Percentiles rank a stretch among this genome's conserved stretches.
Conservation (phyloP, 2,797 vertebrate genomes). For the Acomys russatus region DNA sequence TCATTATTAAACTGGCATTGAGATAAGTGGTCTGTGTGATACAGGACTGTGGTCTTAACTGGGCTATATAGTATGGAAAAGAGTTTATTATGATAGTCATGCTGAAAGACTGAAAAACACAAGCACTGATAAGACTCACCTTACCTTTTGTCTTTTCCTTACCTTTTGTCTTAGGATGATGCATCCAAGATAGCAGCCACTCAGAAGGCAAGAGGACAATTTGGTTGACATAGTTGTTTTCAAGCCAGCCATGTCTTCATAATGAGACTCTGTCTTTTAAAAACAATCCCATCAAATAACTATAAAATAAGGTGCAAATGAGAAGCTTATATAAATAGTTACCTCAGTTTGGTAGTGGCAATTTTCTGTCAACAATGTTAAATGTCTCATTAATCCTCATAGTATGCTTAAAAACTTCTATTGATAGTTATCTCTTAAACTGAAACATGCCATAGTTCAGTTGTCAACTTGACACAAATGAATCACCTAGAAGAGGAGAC, state of each 20-base stretch:
- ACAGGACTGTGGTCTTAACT: not conserved
- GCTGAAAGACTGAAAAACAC: not conserved
- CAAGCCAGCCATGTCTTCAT: not conserved
- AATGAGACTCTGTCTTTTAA: not conserved
- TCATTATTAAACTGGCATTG: not conserved
- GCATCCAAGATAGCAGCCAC: not conserved
- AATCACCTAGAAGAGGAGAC: not conserved
- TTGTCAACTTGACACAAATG: not conserved
- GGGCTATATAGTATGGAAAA: accelerated
- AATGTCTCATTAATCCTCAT: not conserved
- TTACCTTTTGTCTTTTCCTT: not conserved
- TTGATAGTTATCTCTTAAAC: not conserved
- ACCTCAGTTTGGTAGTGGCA: not conserved
- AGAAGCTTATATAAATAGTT: not conserved
- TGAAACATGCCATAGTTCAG: not conserved
- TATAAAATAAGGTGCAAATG: not conserved
- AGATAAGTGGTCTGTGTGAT: not conserved
- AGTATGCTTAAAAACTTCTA: not conserved
- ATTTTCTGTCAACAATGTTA: not conserved
- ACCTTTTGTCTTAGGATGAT: not conserved
- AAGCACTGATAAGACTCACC: not conserved
- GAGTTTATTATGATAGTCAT: not conserved
- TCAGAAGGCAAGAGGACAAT: not conserved
- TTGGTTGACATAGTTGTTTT: not conserved
- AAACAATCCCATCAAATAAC: not conserved